Conservation (phyloP, 2,113 vertebrate species). For the Morone saxatilis region DNA sequence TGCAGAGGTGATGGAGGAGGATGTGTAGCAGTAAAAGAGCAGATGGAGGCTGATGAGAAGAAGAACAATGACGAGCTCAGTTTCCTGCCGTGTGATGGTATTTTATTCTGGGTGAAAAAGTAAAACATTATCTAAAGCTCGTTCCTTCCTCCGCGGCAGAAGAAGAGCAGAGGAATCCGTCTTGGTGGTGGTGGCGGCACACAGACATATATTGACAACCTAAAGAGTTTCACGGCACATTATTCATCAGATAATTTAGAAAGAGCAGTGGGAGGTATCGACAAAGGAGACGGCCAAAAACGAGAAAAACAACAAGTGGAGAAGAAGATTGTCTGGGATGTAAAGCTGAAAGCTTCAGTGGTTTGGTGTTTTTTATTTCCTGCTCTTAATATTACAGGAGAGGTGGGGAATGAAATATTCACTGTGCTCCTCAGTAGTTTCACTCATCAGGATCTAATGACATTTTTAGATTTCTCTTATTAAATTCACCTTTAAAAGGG, state of each 20-base stretch:
- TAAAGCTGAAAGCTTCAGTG: background rate
- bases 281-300: background rate
- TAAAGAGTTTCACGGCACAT: conserved; percentile 24
- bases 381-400: background rate
- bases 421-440: background rate
- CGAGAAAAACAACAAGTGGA: background rate
- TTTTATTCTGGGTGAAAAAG: background rate
- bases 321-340: background rate
- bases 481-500: too few species aligned
- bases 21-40: too few species aligned
- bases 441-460: too few species aligned
- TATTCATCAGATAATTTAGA: conserved; percentile 46
- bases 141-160: conserved; percentile 1
- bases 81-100: background rate
- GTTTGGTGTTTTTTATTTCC: background rate
- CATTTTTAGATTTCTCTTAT: too few species aligned
- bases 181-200: background rate
- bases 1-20: background rate
- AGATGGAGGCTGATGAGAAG: background rate
- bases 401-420: background rate
- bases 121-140: conserved; percentile 14
- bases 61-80: background rate
- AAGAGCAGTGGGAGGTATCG: conserved; percentile 27
- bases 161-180: conserved; percentile 5
- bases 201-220: conserved; percentile 34